phyloP scores from a whole-genome alignment of 23 tunicate species.

The Styela clava region DNA sequence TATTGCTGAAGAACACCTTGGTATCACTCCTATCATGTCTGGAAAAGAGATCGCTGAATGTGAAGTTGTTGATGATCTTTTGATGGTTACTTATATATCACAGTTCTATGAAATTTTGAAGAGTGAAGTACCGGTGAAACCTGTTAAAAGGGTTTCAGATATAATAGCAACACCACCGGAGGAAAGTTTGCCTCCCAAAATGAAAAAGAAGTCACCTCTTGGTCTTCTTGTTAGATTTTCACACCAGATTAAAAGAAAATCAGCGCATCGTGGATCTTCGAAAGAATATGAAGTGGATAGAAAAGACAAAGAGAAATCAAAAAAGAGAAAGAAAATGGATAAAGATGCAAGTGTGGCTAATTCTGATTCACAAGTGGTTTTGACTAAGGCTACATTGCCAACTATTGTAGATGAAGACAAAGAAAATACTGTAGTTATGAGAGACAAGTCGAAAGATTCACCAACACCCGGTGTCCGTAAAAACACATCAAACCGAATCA shows the following conservation, averaged over 20 bases:
- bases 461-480: constrained; percentile 31
- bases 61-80: constrained; percentile 55
- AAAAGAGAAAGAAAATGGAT: neutral
- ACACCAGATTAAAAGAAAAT: constrained; percentile 43
- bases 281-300: constrained; percentile 10
- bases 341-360: neutral
- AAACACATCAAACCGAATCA: constrained; percentile 59
- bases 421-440: constrained; percentile 23
- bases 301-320: neutral
- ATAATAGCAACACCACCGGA: constrained; percentile 2
- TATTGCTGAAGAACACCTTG: constrained; percentile 66
- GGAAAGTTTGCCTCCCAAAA: constrained; percentile 11
- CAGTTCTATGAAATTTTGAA: constrained; percentile 92
- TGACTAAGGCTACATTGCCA: constrained; percentile 3
- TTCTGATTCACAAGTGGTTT: neutral
- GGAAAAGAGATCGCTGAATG: constrained; percentile 70
- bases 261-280: neutral
- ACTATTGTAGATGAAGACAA: neutral
- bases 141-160: neutral
- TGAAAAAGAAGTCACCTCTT: constrained; percentile 54
- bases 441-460: constrained; percentile 1
- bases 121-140: constrained; percentile 46
- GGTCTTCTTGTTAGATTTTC: constrained; percentile 51
- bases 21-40: constrained; percentile 80
- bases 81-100: constrained; percentile 73